Base-by-base conservation (phyloP, 2,888 invertebrate genomes). In the Eupithecia centaureata region DNA sequence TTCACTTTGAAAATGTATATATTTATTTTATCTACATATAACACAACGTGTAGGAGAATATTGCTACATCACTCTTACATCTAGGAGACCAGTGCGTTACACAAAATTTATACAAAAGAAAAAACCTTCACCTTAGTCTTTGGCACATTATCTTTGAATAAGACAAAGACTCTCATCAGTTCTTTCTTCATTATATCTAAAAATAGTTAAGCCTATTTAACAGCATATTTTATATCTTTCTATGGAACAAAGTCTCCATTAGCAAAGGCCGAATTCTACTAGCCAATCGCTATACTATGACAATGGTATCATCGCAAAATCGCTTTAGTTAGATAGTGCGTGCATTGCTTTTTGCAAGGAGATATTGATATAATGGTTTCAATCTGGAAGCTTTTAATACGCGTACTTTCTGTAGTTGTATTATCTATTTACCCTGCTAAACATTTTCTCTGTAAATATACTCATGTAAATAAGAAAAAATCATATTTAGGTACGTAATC, bases 141-240 rank as follows among this genome's bases (percentile, higher is more conserved):
- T 93, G 93, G 93, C 93, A 93, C 93, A 88, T 84, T 86, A 89
- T 93, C 93, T 93, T 93, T 92, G 93, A 91, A 86, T 73, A 81
- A 82, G 85, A 87, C 93, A 92, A 93, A 93, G 93, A 93, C 92
- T 90, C 86, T 80, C 84, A 80, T 82, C 91, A 90, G 88, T 90
- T 89, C 91, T 86, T 86, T 87, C 81, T 77, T 61, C 35, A 58
- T 52, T 62, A 25, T 59, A 13, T 58, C 52, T 30, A 59, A 51
- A 30, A 54, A 61, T 42, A 60, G 52, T 52, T 52, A 27, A 15
- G 27, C 1, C 27, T 27, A 52, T 27, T 27, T 15, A 2, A 5
- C 5, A 52, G 7, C 25, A 15, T 27, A 12, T 47, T 47, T 27
- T 27, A 27, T 52, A 25, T 52, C 52, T 52, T 52, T 27, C 27